Percentiles rank a stretch among this genome's conserved stretches.
These are phyloP conservation scores for Mesopsocus fuscifrons DNA, from an alignment of 2,888 invertebrate species.

Conservation along the genomic window DNA sequence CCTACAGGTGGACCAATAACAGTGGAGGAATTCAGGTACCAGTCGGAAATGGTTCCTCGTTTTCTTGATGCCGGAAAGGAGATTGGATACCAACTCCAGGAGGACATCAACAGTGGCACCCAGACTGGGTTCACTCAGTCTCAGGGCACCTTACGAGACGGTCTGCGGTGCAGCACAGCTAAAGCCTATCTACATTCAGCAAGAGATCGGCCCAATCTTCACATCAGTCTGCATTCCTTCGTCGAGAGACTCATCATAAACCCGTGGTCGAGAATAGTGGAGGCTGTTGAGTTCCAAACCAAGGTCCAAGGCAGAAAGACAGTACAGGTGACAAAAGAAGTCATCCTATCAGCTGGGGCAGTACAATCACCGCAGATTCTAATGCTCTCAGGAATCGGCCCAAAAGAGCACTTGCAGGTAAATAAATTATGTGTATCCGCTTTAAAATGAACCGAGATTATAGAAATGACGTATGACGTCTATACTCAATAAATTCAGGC, in stretches of 20 bases:
- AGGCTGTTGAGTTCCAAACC: conserved; percentile 46
- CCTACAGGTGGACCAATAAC: conserved; percentile 25
- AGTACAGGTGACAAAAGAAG: conserved; percentile 48
- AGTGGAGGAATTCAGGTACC: conserved; percentile 49
- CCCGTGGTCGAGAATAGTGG: conserved; percentile 34
- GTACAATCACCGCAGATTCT: conserved; percentile 57
- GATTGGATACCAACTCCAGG: conserved; percentile 42
- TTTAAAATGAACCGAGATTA: no score
- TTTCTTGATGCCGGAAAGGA: conserved; percentile 50
- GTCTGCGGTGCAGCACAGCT: conserved; percentile 63
- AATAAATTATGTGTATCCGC: no score
- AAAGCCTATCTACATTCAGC: conserved; percentile 60
- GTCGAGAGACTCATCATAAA: conserved; percentile 49
- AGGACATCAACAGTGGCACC: conserved; percentile 60
- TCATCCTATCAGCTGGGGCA: conserved; percentile 71
- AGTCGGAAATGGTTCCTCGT: conserved; percentile 45
- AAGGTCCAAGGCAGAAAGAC: conserved; percentile 28
- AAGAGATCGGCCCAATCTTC: conserved; percentile 46
- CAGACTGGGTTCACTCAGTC: conserved; percentile 63
- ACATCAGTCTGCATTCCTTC: conserved; percentile 45
- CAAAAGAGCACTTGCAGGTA: conserved; percentile 34
- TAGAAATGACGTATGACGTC: not conserved
- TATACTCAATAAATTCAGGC: not conserved
- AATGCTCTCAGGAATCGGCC: conserved; percentile 71
- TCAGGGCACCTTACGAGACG: conserved; percentile 57